Base-by-base conservation (phyloP, 2,888 invertebrate genomes). In the Beris morrisii region DNA sequence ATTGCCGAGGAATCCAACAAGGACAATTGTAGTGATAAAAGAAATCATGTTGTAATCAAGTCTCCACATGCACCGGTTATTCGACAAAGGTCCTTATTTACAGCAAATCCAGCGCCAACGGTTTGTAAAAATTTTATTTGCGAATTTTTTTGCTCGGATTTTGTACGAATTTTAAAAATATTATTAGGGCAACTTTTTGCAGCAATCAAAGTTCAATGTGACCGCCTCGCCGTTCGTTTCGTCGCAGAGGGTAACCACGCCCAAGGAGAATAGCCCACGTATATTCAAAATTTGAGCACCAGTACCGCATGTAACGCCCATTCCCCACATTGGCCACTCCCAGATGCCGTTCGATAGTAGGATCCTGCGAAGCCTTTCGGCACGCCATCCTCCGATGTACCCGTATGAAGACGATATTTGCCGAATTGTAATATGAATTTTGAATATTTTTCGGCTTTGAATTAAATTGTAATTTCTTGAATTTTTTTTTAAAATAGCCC, bases 41-140 rank as follows among this genome's bases (percentile, higher is more conserved):
- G 44, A 28, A 57, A 58, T 57, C 61, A 59, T 13, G 12, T 65
- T 4, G 22, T 22, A 22, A 59, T 52, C 3, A 66, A 61, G 32
- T 78, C 79, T 1, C 76, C 74, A 11, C 65, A 64, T 38, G n/a
- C 61, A 11, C 48, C 65, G n/a, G 75, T 77, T 0, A 75, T 79
- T 3, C 77, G 80, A 1, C 80, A 79, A 68, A 75, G 79, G 58
- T 79, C 80, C 12, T 75, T 80, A 0, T 80, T 75, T 69, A 80
- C 80, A 56, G 76, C 79, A 44, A 79, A 77, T 71, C 76, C 76
- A 43, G 73, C 74, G 63, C 73, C 77, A 44, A 74, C 77, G 73
- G 80, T 80, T 72, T 72, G 53, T 66, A 71, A 70, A 38, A 28
- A 46, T n/a, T 46, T 15, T 6, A n/a, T 15, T 46, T 52, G 3